These are phyloP conservation scores for Lordiphosa mommai DNA, from an alignment of 1,140 invertebrate species.

Conservation along the genomic window DNA sequence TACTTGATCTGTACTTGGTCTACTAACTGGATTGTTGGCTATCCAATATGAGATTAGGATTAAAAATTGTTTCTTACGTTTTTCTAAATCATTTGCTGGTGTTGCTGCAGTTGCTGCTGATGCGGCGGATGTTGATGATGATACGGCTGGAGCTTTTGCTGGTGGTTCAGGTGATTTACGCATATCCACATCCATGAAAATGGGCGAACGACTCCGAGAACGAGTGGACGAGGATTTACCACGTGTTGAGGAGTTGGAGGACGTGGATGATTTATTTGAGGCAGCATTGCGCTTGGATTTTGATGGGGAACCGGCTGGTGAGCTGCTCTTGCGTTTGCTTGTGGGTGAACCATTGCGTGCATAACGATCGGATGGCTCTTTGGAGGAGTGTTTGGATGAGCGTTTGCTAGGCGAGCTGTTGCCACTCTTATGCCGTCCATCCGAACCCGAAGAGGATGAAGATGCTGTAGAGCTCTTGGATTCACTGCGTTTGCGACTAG, in stretches of 20 bases:
- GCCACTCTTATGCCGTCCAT: conserved; percentile 39
- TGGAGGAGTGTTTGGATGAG: conserved; percentile 31
- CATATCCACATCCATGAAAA: conserved; percentile 51
- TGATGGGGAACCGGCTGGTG: conserved; percentile 52
- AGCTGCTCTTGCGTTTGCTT: conserved; percentile 65
- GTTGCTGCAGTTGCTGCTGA: neutral
- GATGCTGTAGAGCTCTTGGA: conserved; percentile 69
- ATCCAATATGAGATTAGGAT: conserved; percentile 69
- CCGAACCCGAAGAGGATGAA: conserved; percentile 59
- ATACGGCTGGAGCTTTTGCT: conserved; percentile 8
- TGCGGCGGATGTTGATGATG: neutral
- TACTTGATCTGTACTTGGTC: conserved; percentile 49
- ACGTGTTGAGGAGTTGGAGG: conserved; percentile 25
- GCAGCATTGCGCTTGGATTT: conserved; percentile 51
- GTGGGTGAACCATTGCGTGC: conserved; percentile 39
- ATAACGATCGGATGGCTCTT: conserved; percentile 58
- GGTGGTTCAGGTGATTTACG: conserved; percentile 41
- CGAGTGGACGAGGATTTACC: conserved; percentile 36
- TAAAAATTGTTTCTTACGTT: conserved; percentile 78
- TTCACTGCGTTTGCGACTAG: conserved; percentile 64
- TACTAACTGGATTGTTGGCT: conserved; percentile 47
- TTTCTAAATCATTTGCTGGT: conserved; percentile 67
- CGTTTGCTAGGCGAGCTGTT: conserved; percentile 38
- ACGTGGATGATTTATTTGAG: conserved; percentile 35
- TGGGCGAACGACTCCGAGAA: conserved; percentile 68